Evolutionary conservation across 2,113 vertebrate species (phyloP), one percentile per base, ranked within the genome.

Genomic region (Colaptes auratus): DNA sequence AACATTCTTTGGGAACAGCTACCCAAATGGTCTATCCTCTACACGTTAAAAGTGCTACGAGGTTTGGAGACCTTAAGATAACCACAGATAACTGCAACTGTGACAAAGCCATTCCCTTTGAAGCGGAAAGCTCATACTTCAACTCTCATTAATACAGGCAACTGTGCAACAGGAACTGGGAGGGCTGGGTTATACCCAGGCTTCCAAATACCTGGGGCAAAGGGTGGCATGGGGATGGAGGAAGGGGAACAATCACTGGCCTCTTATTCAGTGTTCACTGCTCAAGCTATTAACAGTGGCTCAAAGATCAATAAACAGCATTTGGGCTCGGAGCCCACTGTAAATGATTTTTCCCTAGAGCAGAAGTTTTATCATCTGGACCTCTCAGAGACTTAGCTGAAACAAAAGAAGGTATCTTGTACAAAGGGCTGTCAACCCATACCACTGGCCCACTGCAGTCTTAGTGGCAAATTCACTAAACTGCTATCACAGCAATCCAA

Each of bases 1-100:
- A 33, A 1, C 50, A 33, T 30, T 50, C 58, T 58, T 12, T 71
- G 28, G 70, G 39, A 70, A 36, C 24, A 48, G 59, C 48, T 74
- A 65, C 14, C 46, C 30, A 15, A 52, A 72, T 21, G 42, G n/a
- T 44, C 31, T 15, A 44, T 31, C 42, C 31, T 65, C 23, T 46
- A 36, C 19, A 9, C 0, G 1, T 30, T 17, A 9, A 1, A 77
- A 60, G 28, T 1, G 15, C 61, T 74, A 30, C 0, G 3, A 61
- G 28, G n/a, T 50, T 63, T 50, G 42, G 36, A 65, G 39, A 35
- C 25, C 6, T 73, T 27, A 31, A 55, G 69, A 70, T 20, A 59
- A 67, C 27, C n/a, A 10, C 69, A 67, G 42, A 13, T 7, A 74
- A 46, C 31, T 0, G 7, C 4, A 25, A 25, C 0, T 66, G 46